These are phyloP conservation scores for Phasia obesa DNA, from an alignment of 2,888 invertebrate species.

Conservation along the genomic window DNA sequence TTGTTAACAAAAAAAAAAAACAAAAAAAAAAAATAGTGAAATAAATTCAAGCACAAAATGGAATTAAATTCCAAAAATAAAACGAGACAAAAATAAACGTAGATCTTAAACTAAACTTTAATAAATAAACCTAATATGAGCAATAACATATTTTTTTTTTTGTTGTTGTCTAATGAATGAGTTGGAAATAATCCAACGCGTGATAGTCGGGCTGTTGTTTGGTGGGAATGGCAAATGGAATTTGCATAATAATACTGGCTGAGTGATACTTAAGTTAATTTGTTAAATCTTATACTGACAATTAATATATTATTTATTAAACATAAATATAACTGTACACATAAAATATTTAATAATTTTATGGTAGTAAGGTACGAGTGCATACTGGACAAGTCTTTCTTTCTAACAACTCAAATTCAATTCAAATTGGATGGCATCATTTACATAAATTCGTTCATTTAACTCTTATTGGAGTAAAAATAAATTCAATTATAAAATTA, in stretches of 20 bases:
- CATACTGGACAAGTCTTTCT: slow-evolving; percentile 38
- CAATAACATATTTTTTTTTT: slow-evolving; percentile 7
- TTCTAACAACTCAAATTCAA: slow-evolving; percentile 36
- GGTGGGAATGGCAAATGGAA: slow-evolving; percentile 31
- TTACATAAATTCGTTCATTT: slow-evolving; percentile 17
- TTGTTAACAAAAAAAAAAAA: background rate
- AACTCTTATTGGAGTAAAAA: background rate
- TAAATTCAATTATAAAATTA: background rate
- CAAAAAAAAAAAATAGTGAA: background rate
- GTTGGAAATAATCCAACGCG: slow-evolving; percentile 14
- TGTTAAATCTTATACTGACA: slow-evolving; percentile 16
- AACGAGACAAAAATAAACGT: background rate
- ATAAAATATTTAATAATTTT: slow-evolving; percentile 31
- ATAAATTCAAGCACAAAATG: background rate
- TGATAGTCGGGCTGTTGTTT: background rate
- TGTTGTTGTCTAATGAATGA: slow-evolving; percentile 25
- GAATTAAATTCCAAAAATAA: background rate
- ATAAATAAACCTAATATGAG: slow-evolving; percentile 3
- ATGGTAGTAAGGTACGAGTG: slow-evolving; percentile 67
- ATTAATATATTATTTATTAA: slow-evolving; percentile 35
- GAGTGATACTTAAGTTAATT: slow-evolving; percentile 27
- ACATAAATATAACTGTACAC: slow-evolving; percentile 46
- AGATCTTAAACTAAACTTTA: slow-evolving; percentile 5
- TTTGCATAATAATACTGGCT: slow-evolving; percentile 58
- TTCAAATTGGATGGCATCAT: slow-evolving; percentile 40